Conservation (phyloP, 2,888 invertebrate species). For the Meghimatium bilineatum region DNA sequence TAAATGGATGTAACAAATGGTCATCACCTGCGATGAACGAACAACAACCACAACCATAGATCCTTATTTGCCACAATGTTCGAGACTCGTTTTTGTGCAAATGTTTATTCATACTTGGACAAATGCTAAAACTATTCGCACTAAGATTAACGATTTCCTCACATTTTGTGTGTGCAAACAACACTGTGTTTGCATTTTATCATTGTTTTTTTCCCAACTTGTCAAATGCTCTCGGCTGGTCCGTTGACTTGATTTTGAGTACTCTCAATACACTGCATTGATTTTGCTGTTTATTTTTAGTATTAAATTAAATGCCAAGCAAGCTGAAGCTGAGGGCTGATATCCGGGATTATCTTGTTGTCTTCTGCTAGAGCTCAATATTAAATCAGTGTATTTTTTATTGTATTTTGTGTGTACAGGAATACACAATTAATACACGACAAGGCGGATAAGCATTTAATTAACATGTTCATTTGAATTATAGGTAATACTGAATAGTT, state of each 20-base stretch:
- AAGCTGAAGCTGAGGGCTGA: not conserved
- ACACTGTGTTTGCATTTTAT: not conserved
- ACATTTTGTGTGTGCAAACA: not conserved
- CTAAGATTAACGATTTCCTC: not conserved
- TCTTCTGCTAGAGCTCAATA: conserved; percentile 1
- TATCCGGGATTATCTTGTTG: not conserved
- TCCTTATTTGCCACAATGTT: too few species aligned
- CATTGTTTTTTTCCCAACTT: not conserved
- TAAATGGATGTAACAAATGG: too few species aligned
- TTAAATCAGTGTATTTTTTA: too few species aligned
- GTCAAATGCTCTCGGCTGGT: not conserved
- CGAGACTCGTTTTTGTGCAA: too few species aligned
- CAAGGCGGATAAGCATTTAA: not conserved
- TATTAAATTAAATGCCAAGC: too few species aligned
- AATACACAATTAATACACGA: not conserved
- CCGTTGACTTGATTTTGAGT: not conserved
- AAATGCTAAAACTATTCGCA: too few species aligned
- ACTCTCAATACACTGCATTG: not conserved
- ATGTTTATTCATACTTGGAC: too few species aligned
- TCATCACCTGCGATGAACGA: too few species aligned
- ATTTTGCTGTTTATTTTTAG: not conserved
- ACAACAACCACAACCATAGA: too few species aligned
- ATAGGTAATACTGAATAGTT: not conserved
- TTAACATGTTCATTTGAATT: not conserved
- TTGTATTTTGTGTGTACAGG: not conserved